phyloP scores from a whole-genome alignment of 2,888 invertebrate species.

The Drosophila atroscutellata region DNA sequence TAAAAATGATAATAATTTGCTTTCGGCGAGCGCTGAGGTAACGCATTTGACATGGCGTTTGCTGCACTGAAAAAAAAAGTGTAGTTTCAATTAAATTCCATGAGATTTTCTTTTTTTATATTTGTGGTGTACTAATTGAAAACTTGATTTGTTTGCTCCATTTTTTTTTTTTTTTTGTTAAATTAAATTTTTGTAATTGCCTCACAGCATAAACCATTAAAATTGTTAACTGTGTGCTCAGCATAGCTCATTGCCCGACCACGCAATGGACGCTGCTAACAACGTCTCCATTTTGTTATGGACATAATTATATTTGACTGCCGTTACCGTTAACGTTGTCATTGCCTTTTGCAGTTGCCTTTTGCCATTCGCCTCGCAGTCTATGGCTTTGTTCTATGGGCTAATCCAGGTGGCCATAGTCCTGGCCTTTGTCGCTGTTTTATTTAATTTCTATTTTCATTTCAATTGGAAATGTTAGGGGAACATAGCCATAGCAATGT shows the following conservation, averaged over 20 bases:
- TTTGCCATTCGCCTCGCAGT: neutral
- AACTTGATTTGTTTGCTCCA: neutral
- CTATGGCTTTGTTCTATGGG: constrained; percentile 38
- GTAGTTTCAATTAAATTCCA: neutral
- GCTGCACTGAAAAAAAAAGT: neutral
- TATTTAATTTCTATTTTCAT: constrained; percentile 72
- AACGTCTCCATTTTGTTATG: constrained; percentile 74
- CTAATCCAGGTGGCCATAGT: constrained; percentile 76
- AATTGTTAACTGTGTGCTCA: constrained; percentile 8
- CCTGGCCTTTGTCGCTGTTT: constrained; percentile 54
- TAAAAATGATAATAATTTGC: constrained; percentile 77
- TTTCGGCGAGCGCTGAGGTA: constrained; percentile 30
- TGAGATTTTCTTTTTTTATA: neutral
- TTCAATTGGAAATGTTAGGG: constrained; percentile 57
- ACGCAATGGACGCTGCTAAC: constrained; percentile 49
- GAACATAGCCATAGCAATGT: constrained; percentile 27
- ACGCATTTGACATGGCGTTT: constrained; percentile 13
- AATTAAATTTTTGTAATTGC: neutral
- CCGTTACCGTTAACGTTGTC: constrained; percentile 55
- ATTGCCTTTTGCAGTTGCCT: constrained; percentile 8
- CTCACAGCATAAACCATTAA: neutral
- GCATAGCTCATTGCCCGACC: constrained; percentile 53
- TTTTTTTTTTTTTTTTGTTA: too few relatives aligned
- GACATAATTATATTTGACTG: constrained; percentile 81
- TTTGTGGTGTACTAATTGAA: neutral